Percentiles rank a stretch among this genome's conserved stretches.
phyloP scores from a whole-genome alignment of 2,888 invertebrate species.

The Himalopsyche anomala region DNA sequence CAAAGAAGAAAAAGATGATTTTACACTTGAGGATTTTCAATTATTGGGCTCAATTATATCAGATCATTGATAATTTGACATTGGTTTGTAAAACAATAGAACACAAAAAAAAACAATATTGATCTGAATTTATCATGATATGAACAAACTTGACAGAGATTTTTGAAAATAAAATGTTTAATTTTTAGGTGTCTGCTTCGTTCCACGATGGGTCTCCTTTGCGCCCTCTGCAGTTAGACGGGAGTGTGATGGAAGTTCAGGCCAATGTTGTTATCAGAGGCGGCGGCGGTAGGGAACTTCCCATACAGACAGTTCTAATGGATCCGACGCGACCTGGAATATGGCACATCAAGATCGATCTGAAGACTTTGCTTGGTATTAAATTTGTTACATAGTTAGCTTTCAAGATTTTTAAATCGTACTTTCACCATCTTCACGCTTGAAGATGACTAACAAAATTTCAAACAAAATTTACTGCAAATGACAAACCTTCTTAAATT shows the following conservation, averaged over 20 bases:
- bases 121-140: no score
- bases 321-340: constrained; percentile 84
- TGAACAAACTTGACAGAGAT: no score
- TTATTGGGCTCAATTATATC: no score
- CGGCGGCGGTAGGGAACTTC: constrained; percentile 82
- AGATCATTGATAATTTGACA: no score
- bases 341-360: constrained; percentile 89
- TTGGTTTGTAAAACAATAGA: no score
- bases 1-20: no score
- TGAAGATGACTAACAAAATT: no score
- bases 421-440: no score
- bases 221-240: constrained; percentile 78
- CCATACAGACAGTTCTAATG: constrained; percentile 79
- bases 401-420: neutral
- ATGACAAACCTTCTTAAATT: neutral
- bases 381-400: constrained; percentile 65
- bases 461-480: no score
- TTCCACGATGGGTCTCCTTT: constrained; percentile 94
- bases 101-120: no score
- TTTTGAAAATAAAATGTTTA: no score
- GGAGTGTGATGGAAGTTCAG: constrained; percentile 82
- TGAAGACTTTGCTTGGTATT: constrained; percentile 78
- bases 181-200: constrained; percentile 86
- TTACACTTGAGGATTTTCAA: no score
- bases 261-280: constrained; percentile 79